Base-by-base conservation (phyloP, 1,140 invertebrate species). In the Mya arenaria region DNA sequence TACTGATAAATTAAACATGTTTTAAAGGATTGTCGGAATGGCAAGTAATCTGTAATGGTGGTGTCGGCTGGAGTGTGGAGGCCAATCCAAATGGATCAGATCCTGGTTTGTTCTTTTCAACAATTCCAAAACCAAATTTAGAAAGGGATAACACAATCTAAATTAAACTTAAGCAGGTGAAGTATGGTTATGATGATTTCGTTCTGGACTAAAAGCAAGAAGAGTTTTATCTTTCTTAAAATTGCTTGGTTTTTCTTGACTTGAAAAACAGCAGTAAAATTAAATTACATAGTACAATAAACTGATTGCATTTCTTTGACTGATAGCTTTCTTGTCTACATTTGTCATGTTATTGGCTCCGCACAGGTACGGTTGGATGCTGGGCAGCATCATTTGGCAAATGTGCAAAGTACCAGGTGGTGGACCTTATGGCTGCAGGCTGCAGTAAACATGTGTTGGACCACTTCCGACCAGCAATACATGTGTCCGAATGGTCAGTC, bases 401-500 rank as follows among this genome's bases (percentile, higher is more conserved):
- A 34, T 82, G 80, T 56, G 36, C 32, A 25, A 82, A 82, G 71
- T n/a, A n/a, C 25, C 80, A 82, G 39, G 32, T 41, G 17, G 60
- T 82, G 17, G 71, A 82, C 39, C 44, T 82, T n/a, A 3, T 74
- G 34, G 48, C 34, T 0, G 63, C 39, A 58, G 80, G 80, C 17
- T 82, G 80, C 32, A 82, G 69, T 74, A 28, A 17, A 41, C n/a
- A 60, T 41, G 41, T 82, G n/a, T n/a, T 82, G 37, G 80, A 82
- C 69, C 34, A 65, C 10, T 3, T 82, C 17, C 36, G 44, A 30
- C 80, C 80, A 52, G 69, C 55, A 0, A 82, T 82, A 52, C 19
- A 39, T 36, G 65, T 82, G 44, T 82, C 80, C 2, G 80, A 82
- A 68, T 82, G 80, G 80, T 82, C 28, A 66, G 79, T 71, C n/a